Conservation (phyloP, 2,797 vertebrate species). For the Staurois parvus region DNA sequence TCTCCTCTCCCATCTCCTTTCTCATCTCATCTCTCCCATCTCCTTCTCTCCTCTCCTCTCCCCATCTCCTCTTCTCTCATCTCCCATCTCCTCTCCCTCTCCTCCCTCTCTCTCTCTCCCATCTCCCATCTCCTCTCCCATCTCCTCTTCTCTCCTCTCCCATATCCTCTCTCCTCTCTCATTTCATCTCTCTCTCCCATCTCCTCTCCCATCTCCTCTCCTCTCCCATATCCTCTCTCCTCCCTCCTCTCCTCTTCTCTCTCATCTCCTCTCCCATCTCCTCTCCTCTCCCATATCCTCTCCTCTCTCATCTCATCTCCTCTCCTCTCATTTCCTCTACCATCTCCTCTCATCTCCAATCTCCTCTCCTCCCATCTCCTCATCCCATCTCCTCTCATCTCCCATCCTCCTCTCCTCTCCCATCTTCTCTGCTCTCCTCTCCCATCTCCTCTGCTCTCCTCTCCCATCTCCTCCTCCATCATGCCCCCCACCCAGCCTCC, state of each 20-base stretch:
- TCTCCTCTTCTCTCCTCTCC: neutral
- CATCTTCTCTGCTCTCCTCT: too few relatives aligned
- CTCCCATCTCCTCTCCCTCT: constrained; percentile 6
- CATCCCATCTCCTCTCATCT: constrained; percentile 23
- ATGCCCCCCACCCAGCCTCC: constrained; percentile 8
- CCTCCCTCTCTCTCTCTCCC: constrained; percentile 18
- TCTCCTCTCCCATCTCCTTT: neutral
- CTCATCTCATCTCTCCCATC: constrained; percentile 1
- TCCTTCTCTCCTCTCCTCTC: constrained; percentile 15
- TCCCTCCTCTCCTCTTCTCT: too few relatives aligned
- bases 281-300: constrained; percentile 3
- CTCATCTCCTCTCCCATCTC: neutral
- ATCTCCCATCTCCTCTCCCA: constrained; percentile 11
- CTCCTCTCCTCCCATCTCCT: neutral
- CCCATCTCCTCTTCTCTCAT: neutral
- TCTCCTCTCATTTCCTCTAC: constrained; percentile 2
- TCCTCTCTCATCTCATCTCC: constrained; percentile 6
- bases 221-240: constrained; percentile 1
- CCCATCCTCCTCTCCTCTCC: neutral
- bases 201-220: constrained; percentile 1
- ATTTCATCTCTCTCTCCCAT: too few relatives aligned
- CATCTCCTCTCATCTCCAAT: constrained; percentile 5
- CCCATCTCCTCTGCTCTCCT: neutral
- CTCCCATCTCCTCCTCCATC: constrained; percentile 9
- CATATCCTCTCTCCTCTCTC: constrained; percentile 6